These are phyloP conservation scores for Chironomus riparius DNA, from an alignment of 2,888 invertebrate species.

Conservation along the genomic window DNA sequence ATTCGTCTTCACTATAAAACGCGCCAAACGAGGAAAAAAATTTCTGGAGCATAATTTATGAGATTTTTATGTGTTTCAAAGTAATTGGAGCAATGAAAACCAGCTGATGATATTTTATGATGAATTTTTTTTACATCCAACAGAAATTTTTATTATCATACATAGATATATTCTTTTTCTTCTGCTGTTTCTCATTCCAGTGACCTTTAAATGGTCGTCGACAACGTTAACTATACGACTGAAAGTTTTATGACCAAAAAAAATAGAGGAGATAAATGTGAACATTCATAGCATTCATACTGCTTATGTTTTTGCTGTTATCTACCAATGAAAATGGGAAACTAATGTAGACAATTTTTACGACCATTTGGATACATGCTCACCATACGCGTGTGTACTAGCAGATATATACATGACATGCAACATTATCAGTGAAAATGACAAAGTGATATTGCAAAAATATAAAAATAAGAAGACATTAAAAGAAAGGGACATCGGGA, in stretches of 20 bases:
- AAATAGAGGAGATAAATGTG: not conserved
- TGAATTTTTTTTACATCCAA: not conserved
- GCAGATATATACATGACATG: not conserved
- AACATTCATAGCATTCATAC: not conserved
- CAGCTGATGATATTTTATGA: constrained; percentile 11
- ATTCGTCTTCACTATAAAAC: not conserved
- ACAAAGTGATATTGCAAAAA: not conserved
- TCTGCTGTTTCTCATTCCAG: not conserved
- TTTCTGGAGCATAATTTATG: constrained; percentile 5
- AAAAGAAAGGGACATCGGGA: not conserved
- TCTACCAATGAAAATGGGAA: constrained; percentile 5
- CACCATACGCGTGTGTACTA: not conserved
- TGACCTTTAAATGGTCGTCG: not conserved
- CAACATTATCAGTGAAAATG: not conserved
- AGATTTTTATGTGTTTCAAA: constrained; percentile 4
- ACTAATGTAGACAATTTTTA: constrained; percentile 14
- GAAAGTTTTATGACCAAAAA: not conserved
- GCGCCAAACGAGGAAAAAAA: not conserved
- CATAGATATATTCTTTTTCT: not conserved
- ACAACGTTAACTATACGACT: not conserved
- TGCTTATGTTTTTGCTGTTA: not conserved
- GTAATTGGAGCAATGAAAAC: constrained; percentile 19
- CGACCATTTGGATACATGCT: not conserved
- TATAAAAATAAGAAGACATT: not conserved
- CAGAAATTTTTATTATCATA: not conserved